Percentiles rank a stretch among this genome's conserved stretches.
Conservation (phyloP, 2,113 vertebrate genomes). For the Cyanoramphus novaezelandiae region DNA sequence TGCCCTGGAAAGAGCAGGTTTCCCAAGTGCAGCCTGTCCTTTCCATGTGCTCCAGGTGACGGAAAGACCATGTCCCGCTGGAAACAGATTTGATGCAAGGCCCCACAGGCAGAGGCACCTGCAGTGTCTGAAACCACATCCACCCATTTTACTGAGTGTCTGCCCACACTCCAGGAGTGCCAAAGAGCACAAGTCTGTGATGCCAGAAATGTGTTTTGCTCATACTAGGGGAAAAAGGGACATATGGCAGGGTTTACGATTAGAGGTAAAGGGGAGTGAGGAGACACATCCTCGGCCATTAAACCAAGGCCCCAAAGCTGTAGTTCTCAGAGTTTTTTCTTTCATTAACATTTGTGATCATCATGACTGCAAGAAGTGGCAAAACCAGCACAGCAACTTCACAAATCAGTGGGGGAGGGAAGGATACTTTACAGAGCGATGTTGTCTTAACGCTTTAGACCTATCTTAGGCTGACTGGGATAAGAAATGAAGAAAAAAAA, state of each 20-base stretch:
- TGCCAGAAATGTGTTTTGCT: not conserved
- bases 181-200: not conserved
- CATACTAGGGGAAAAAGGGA: rapidly evolving
- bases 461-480: not conserved
- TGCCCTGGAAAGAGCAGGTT: rapidly evolving
- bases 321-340: not conserved
- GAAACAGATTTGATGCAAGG: not conserved
- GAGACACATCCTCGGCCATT: not conserved
- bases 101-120: not conserved
- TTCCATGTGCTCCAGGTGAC: rapidly evolving
- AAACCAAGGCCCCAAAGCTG: not conserved
- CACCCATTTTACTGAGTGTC: rapidly evolving
- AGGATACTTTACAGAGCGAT: not conserved
- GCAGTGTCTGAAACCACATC: not conserved
- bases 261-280: not conserved
- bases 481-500: not conserved
- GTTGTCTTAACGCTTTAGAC: not conserved
- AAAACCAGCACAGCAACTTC: not conserved
- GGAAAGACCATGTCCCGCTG: not conserved
- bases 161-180: not conserved
- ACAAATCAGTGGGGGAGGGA: not conserved
- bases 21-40: not conserved
- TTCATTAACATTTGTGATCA: not conserved
- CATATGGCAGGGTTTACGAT: not conserved
- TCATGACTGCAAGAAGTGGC: not conserved